Evolutionary conservation across 2,797 vertebrate species (phyloP), one percentile per base, ranked within the genome.

Genomic region (Tapera naevia): DNA sequence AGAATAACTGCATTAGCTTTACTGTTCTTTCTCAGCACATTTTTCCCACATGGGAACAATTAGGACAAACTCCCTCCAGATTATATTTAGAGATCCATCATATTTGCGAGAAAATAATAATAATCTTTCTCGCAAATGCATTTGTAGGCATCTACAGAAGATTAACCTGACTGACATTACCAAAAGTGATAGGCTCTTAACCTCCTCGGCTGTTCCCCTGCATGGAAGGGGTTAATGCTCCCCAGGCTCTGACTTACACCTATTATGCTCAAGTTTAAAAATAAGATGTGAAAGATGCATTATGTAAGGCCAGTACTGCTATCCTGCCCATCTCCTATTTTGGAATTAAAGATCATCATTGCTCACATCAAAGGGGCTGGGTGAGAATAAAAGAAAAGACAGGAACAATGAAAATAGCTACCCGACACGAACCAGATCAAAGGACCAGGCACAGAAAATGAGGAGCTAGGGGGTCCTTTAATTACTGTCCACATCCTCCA

Each of bases 401-500:
- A 98, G 97, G 98, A 97, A 98, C 97, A 98, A 98, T 98, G 98
- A 98, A 98, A 96, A 98, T 97, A 97, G 97, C 98, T 95, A 97
- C 97, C 98, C 97, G 90, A 98, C 99, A 99, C 98, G 97, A 98
- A 98, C 98, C 98, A 98, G 98, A 99, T 99, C 98, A 99, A 99
- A 99, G 98, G 96, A 96, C 60, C 94, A 97, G 98, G 98, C 98
- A 98, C 97, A 98, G 98, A 98, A 98, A 98, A 98, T 98, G 98
- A 97, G 98, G 98, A 98, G 97, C 98, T 98, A 97, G 98, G 99
- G 98, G 99, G 99, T 98, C 98, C 98, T 98, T 98, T 99, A 99
- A 99, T 99, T 99, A 99, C 98, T 99, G 98, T 98, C 98, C 98
- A 98, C 98, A 98, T 98, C 99, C 98, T 98, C 98, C 98, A 97